Evolutionary conservation across 2,797 vertebrate species (phyloP).

Genomic region (Melanotaenia pygmaea): DNA sequence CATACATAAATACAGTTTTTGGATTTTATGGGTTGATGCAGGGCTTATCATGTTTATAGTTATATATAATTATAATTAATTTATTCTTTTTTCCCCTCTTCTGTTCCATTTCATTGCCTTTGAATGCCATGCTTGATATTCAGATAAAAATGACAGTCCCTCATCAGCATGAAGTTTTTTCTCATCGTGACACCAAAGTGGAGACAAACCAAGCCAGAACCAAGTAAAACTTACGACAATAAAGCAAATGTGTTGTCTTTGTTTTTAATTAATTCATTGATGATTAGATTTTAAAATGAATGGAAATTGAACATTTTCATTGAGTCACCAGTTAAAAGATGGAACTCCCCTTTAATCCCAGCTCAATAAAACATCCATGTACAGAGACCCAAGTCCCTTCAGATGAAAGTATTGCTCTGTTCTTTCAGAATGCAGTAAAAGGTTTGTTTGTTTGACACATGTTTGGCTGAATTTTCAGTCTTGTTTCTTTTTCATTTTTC

Average conservation of each 20-base stretch:
- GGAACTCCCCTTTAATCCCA: background rate
- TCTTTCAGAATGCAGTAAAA: background rate
- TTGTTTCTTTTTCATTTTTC: background rate
- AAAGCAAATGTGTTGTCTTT: background rate
- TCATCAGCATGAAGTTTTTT: too few relatives aligned
- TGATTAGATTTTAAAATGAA: background rate
- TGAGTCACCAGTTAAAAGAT: background rate
- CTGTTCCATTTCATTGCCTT: too few relatives aligned
- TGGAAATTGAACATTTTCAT: background rate
- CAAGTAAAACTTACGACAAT: background rate
- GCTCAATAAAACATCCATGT: background rate
- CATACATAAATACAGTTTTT: too few relatives aligned
- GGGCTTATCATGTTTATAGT: too few relatives aligned
- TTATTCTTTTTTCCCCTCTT: too few relatives aligned
- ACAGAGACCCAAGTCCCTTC: background rate
- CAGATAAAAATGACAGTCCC: too few relatives aligned
- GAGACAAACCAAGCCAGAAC: background rate
- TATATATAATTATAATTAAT: too few relatives aligned
- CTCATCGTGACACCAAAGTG: background rate
- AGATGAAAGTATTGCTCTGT: slow-evolving; percentile 8
- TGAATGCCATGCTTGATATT: too few relatives aligned
- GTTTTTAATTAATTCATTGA: background rate
- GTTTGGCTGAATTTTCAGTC: background rate
- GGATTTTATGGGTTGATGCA: too few relatives aligned
- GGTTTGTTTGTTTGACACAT: slow-evolving; percentile 1